Evolutionary conservation across 2,888 invertebrate genomes (phyloP), one percentile per base, ranked within the genome.

Genomic region (Suillia variegata): DNA sequence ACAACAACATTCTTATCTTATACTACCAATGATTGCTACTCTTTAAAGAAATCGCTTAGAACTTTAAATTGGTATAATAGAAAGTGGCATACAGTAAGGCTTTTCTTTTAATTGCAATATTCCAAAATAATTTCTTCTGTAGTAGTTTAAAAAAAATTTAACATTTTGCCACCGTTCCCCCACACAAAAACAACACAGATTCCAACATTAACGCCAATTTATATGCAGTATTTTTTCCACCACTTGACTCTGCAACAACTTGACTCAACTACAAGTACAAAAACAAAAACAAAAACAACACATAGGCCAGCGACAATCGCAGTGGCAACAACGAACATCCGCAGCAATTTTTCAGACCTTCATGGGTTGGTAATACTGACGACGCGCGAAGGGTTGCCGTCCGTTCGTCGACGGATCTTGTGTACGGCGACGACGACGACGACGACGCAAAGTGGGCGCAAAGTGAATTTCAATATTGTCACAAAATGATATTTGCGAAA

Each of bases 221-320:
- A 82, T 82, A 82, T 82, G 81, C 82, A 81, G 79, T 82, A 80
- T 80, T 78, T 77, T 71, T 80, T 79, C 74, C 77, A 74, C 70
- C 77, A 81, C 81, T 81, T 81, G 82, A 81, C 71, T 80, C 71
- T 66, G 55, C 58, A 63, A 66, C 48, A 62, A 56, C 53, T 52
- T n/a, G n/a, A n/a, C n/a, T 56, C 56, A 64, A 50, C 56, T 64
- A 38, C 64, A 65, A 26, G 60, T 45, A 8, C 63, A 59, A 21
- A 53, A 56, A n/a, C n/a, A n/a, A n/a, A n/a, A n/a, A n/a, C n/a
- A n/a, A n/a, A n/a, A n/a, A n/a, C n/a, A n/a, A n/a, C n/a, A n/a
- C n/a, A n/a, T n/a, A n/a, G n/a, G n/a, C n/a, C n/a, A n/a, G n/a
- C n/a, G n/a, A n/a, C n/a, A n/a, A 31, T 45, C 51, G n/a, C 54